These are phyloP conservation scores for Paragorgia papillata DNA, from an alignment of 92 coral and sea anemone species.

Conservation along the genomic window DNA sequence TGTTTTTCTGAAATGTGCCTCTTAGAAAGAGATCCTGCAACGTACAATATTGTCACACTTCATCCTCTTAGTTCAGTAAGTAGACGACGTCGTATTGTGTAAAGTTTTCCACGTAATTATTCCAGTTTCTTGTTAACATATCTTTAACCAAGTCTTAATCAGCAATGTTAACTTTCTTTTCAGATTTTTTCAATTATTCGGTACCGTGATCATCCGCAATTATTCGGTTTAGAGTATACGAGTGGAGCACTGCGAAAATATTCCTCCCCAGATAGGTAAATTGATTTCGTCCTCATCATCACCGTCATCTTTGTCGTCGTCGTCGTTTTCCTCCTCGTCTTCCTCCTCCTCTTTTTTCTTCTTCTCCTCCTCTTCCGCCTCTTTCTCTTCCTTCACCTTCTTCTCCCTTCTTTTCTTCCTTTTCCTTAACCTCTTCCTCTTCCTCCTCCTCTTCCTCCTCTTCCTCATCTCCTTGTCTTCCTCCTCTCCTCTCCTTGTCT, in stretches of 20 bases:
- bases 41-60: slow-evolving; percentile 87
- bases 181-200: slow-evolving; percentile 91
- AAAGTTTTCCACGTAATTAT: too few relatives aligned
- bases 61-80: slow-evolving; percentile 90
- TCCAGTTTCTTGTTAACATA: too few relatives aligned
- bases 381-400: too few relatives aligned
- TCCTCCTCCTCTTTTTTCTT: too few relatives aligned
- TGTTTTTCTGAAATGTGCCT: slow-evolving; percentile 95
- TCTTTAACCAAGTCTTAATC: background rate
- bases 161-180: background rate
- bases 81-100: slow-evolving; percentile 1
- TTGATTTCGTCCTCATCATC: background rate
- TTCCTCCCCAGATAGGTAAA: slow-evolving; percentile 89
- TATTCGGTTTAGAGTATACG: slow-evolving; percentile 74
- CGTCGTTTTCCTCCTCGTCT: background rate
- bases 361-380: too few relatives aligned
- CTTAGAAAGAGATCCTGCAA: slow-evolving; percentile 96
- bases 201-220: slow-evolving; percentile 81
- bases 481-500: too few relatives aligned
- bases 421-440: too few relatives aligned
- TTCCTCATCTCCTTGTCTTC: too few relatives aligned
- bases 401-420: too few relatives aligned
- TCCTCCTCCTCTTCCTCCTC: too few relatives aligned
- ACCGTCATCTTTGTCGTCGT: background rate
- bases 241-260: slow-evolving; percentile 74